phyloP scores from a whole-genome alignment of 2,797 vertebrate species.

The Gymnopithys bicolor region DNA sequence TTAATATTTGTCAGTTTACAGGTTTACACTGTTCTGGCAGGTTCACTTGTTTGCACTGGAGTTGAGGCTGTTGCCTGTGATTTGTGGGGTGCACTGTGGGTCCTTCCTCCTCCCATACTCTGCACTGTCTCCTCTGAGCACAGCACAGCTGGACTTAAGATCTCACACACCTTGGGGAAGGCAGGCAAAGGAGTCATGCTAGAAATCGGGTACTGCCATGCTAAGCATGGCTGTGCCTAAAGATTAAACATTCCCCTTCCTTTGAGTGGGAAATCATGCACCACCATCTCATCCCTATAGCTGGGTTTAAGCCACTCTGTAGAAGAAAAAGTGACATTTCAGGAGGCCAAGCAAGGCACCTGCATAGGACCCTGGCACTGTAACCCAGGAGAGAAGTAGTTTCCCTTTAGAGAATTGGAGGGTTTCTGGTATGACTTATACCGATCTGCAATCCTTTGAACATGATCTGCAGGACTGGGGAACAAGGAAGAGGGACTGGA shows the following conservation, averaged over 20 bases:
- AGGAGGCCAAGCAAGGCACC: neutral
- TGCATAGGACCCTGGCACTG: neutral
- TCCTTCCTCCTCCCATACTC: neutral
- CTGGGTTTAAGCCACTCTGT: neutral
- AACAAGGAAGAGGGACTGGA: neutral
- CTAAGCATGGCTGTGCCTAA: rapidly evolving
- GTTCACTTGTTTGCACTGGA: neutral
- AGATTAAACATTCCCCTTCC: neutral
- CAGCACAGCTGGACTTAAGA: neutral
- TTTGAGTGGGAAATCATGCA: neutral
- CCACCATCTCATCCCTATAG: neutral
- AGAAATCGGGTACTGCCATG: rapidly evolving
- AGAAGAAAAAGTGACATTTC: neutral
- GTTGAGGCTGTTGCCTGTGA: neutral
- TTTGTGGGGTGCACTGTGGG: neutral
- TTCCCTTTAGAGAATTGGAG: neutral
- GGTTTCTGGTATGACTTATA: neutral
- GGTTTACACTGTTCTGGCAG: neutral
- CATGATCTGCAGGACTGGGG: neutral
- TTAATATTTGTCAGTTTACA: neutral
- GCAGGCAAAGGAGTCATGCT: neutral
- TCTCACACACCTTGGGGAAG: neutral
- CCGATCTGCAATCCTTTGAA: neutral
- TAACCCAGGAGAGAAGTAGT: neutral
- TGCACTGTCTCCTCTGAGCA: neutral